These are phyloP conservation scores for Chrosomus eos DNA, from an alignment of 2,797 vertebrate genomes.

Conservation along the genomic window DNA sequence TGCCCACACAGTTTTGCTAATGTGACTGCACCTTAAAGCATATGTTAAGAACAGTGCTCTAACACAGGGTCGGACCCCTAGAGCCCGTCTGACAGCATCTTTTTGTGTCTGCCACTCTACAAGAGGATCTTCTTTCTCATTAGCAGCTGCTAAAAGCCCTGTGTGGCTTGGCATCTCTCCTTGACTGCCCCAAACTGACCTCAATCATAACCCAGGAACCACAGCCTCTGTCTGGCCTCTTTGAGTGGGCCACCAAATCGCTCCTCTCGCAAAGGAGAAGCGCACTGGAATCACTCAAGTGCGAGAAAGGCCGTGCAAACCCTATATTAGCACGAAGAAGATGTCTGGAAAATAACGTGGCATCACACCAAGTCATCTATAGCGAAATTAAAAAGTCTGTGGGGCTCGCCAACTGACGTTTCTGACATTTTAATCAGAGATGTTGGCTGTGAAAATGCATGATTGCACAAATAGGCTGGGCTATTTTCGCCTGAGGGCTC, in stretches of 20 bases:
- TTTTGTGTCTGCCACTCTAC: conserved; percentile 11
- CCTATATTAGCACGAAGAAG: conserved; percentile 32
- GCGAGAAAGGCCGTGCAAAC: conserved; percentile 45
- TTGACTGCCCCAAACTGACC: conserved; percentile 47
- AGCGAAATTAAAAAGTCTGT: conserved; percentile 27
- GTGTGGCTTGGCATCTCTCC: conserved; percentile 44
- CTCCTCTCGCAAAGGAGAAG: conserved; percentile 16
- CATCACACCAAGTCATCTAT: conserved; percentile 26
- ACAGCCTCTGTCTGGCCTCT: conserved; percentile 39
- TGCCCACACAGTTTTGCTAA: background rate
- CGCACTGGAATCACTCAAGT: conserved; percentile 42
- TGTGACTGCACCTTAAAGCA: background rate
- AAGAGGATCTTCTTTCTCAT: conserved; percentile 48
- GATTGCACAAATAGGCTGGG: conserved; percentile 33
- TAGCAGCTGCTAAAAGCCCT: conserved; percentile 40
- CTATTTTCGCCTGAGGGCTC: conserved; percentile 39
- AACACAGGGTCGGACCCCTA: background rate
- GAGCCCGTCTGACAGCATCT: conserved; percentile 18
- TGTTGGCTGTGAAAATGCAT: conserved; percentile 21
- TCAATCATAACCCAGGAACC: conserved; percentile 44
- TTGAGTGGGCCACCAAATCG: conserved; percentile 43
- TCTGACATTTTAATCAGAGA: conserved; percentile 44
- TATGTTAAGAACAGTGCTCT: background rate
- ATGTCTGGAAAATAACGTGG: conserved; percentile 46
- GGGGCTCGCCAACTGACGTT: conserved; percentile 8